A percentile compares a stretch with the other conserved stretches of the same genome.
Conservation (phyloP, 2,113 vertebrate genomes). For the Passerina amoena region DNA sequence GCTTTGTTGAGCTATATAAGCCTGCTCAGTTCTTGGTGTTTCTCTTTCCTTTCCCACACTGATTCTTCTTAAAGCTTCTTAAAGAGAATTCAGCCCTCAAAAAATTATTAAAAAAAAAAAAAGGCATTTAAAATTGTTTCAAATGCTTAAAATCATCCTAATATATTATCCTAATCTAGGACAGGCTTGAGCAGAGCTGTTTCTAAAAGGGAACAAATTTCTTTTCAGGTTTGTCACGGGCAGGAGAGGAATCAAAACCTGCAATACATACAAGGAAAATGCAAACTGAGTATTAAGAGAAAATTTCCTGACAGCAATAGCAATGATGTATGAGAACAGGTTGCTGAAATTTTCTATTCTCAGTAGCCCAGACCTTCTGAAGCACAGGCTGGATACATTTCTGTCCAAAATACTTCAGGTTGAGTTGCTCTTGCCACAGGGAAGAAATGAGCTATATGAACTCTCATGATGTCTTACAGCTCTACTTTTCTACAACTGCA, state of each 20-base stretch:
- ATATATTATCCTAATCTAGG: background rate
- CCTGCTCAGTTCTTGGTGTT: background rate
- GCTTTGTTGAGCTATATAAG: background rate
- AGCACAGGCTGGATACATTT: background rate
- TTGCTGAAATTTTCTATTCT: background rate
- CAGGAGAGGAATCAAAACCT: background rate
- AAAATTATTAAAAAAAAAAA: background rate
- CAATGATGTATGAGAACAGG: background rate
- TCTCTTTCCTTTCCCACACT: background rate
- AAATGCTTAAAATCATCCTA: background rate
- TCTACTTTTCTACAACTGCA: background rate
- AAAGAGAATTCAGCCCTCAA: background rate
- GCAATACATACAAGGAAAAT: background rate
- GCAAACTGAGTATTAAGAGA: background rate
- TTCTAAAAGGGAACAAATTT: background rate
- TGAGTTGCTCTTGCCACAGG: background rate
- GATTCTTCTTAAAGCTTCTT: background rate
- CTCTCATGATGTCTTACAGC: background rate
- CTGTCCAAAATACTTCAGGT: background rate
- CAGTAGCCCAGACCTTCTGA: background rate
- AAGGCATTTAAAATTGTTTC: background rate
- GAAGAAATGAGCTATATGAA: background rate
- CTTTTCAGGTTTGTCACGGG: background rate
- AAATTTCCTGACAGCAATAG: background rate
- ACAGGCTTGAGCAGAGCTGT: background rate